Evolutionary conservation across 2,888 invertebrate genomes (phyloP).

Genomic region (Leptinotarsa juncta): DNA sequence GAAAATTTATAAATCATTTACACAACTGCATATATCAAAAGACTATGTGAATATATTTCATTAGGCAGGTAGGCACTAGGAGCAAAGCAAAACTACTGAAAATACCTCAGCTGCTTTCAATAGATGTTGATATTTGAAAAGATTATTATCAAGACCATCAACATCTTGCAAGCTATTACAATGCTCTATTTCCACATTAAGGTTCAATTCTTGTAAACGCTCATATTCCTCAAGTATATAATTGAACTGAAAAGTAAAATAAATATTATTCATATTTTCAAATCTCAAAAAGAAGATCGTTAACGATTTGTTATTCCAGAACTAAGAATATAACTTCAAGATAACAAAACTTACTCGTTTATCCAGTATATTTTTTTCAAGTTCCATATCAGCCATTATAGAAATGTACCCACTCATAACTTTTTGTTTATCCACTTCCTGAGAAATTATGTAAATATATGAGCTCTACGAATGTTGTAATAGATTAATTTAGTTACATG

Average conservation of each 20-base stretch:
- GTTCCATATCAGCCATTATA: constrained; percentile 44
- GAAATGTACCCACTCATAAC: constrained; percentile 20
- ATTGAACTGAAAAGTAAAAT: constrained; percentile 35
- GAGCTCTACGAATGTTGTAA: not conserved
- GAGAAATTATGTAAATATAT: constrained; percentile 5
- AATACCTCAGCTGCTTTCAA: constrained; percentile 57
- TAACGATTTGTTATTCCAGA: not conserved
- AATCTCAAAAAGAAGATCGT: not conserved
- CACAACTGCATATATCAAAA: not conserved
- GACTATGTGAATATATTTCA: not conserved
- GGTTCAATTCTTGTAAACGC: constrained; percentile 58
- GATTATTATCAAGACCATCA: constrained; percentile 57
- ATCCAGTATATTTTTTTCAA: constrained; percentile 40
- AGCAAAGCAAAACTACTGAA: constrained; percentile 23
- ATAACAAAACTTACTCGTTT: constrained; percentile 40
- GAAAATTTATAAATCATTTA: constrained; percentile 22
- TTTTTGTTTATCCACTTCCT: constrained; percentile 30
- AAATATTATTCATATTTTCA: not conserved
- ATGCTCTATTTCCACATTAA: constrained; percentile 61
- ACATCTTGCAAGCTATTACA: constrained; percentile 61
- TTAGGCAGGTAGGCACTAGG: constrained; percentile 22
- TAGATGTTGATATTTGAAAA: constrained; percentile 59
- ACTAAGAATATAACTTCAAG: constrained; percentile 7
- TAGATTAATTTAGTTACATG: constrained; percentile 22
- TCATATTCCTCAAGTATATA: constrained; percentile 38